Evolutionary conservation across 2,113 vertebrate genomes (phyloP).

Genomic region (Xenopus laevis): DNA sequence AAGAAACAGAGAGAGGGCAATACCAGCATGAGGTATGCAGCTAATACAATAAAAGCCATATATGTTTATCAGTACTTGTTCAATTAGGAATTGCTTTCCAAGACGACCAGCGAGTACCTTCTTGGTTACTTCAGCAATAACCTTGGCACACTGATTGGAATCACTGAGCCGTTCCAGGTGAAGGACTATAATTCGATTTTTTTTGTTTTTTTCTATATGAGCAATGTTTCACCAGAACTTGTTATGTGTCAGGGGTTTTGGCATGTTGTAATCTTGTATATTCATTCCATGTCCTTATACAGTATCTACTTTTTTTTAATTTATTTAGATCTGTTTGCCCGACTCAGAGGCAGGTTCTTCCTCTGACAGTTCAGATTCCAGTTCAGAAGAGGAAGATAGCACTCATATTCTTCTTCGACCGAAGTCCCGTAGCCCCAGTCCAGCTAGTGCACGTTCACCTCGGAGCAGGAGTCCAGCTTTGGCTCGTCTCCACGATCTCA

Average conservation of each 20-base stretch:
- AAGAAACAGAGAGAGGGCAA: constrained; percentile 74
- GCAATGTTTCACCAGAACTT: too few relatives aligned
- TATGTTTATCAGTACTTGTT: too few relatives aligned
- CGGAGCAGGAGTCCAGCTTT: constrained; percentile 79
- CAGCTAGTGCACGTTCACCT: constrained; percentile 69
- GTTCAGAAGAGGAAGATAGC: constrained; percentile 88
- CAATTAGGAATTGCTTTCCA: constrained; percentile 84
- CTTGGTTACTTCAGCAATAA: constrained; percentile 90
- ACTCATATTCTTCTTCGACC: constrained; percentile 84
- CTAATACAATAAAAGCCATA: background rate
- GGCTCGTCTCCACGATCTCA: constrained; percentile 83
- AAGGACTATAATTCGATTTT: constrained; percentile 28
- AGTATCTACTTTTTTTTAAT: too few relatives aligned
- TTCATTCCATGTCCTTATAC: too few relatives aligned
- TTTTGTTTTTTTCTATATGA: too few relatives aligned
- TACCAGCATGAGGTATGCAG: constrained; percentile 68
- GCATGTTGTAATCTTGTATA: too few relatives aligned
- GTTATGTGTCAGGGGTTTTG: too few relatives aligned
- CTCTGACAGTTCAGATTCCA: constrained; percentile 78
- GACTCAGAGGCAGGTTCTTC: constrained; percentile 66
- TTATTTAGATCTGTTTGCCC: constrained; percentile 85
- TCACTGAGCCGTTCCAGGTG: constrained; percentile 94
- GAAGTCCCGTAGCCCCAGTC: constrained; percentile 91
- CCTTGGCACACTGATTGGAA: constrained; percentile 78
- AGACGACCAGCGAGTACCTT: constrained; percentile 86